Evolutionary conservation across 2,888 invertebrate genomes (phyloP), one percentile per base, ranked within the genome.

Genomic region (Octodonta nipae): DNA sequence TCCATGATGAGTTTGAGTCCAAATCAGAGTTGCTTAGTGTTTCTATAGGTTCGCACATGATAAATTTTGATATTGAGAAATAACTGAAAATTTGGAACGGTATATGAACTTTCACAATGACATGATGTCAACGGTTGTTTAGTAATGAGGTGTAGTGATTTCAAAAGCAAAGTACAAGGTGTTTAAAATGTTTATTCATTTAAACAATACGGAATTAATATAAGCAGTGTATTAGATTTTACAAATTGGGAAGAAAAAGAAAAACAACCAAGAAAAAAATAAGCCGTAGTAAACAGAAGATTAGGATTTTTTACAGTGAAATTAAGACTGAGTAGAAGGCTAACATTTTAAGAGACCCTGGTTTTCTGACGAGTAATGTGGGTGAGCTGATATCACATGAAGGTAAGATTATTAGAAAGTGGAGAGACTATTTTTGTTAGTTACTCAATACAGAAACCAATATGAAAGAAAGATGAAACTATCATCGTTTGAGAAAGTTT

Each of bases 1-100:
- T 54, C 57, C 57, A 57, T 13, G 57, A 56, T 14, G 52, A 51
- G 32, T 46, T 43, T 25, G 47, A 46, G 34, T 50, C 50, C 22
- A 51, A 25, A 32, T 55, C 54, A 15, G 52, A 47, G 30, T 50
- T 52, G 34, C 48, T 50, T n/a, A n/a, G n/a, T n/a, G n/a, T n/a
- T n/a, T n/a, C n/a, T n/a, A n/a, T n/a, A n/a, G n/a, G n/a, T n/a
- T n/a, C n/a, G n/a, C n/a, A n/a, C n/a, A n/a, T n/a, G n/a, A n/a
- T n/a, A n/a, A n/a, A n/a, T n/a, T n/a, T n/a, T n/a, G n/a, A n/a
- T 30, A 28, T 14, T 32, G 31, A 15, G 28, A 26, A 17, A 20
- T 28, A 30, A 40, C 40, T 33, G 22, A 29, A 33, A 38, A 42
- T 40, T 40, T 40, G 33, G 40, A 42, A 16, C 34, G 3, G 22